phyloP scores from a whole-genome alignment of 2,797 vertebrate genomes.

The Crypturellus tataupa region DNA sequence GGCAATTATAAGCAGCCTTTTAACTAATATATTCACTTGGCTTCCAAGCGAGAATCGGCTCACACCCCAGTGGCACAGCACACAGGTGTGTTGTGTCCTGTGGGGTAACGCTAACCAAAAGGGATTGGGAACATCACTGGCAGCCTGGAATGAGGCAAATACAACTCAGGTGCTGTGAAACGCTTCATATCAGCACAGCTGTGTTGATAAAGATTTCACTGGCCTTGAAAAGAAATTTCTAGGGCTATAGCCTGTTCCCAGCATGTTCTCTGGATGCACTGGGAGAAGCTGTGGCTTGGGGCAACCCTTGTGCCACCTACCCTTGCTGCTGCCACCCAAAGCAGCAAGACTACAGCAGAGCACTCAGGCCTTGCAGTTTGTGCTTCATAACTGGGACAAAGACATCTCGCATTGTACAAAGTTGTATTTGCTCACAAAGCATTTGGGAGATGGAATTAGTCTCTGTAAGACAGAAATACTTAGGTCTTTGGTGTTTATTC shows the following conservation, averaged over 20 bases:
- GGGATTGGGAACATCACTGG: neutral
- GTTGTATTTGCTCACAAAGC: neutral
- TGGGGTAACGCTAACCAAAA: neutral
- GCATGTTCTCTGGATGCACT: no score
- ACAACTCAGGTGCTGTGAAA: neutral
- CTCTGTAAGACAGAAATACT: neutral
- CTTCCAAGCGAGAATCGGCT: neutral
- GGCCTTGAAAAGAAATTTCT: neutral
- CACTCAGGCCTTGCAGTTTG: neutral
- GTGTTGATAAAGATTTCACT: neutral
- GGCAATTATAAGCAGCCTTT: neutral
- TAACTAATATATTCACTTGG: neutral
- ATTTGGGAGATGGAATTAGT: neutral
- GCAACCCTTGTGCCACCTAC: neutral
- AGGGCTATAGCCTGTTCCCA: neutral
- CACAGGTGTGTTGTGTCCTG: neutral
- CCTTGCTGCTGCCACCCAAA: neutral
- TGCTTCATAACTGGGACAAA: neutral
- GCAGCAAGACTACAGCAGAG: accelerated
- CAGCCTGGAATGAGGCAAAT: neutral
- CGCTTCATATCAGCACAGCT: neutral
- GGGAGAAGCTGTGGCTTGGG: no score
- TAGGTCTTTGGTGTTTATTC: neutral
- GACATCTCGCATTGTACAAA: accelerated
- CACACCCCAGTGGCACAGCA: neutral